Percentiles rank a stretch among this genome's conserved stretches.
Evolutionary conservation across 2,113 vertebrate genomes (phyloP).

Genomic region (Egretta garzetta): DNA sequence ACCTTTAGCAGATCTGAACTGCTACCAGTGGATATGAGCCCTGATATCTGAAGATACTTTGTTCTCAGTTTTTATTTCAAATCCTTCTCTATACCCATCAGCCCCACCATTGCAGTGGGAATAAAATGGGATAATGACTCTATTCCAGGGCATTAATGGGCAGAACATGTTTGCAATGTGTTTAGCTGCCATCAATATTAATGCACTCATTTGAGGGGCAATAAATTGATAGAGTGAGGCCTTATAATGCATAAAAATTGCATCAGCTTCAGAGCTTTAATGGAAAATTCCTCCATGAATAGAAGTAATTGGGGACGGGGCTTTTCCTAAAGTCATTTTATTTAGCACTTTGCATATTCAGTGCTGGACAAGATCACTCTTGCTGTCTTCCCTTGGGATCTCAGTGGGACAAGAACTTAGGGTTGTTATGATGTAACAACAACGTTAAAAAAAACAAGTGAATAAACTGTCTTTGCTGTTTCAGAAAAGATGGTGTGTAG

Average conservation of each 20-base stretch:
- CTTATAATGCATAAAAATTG: constrained; percentile 61
- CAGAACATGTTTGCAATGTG: constrained; percentile 57
- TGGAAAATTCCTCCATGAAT: constrained; percentile 14
- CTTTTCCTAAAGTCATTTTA: background rate
- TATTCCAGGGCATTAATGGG: constrained; percentile 23
- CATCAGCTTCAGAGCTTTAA: background rate
- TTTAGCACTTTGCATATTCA: background rate
- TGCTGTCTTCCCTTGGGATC: background rate
- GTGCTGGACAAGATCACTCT: background rate
- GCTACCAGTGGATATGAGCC: background rate
- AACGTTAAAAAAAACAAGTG: background rate
- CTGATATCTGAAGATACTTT: background rate
- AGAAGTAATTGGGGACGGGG: background rate
- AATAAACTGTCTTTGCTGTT: background rate
- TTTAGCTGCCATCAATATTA: constrained; percentile 60
- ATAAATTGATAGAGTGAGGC: constrained; percentile 54
- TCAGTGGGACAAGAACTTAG: background rate
- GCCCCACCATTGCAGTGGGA: background rate
- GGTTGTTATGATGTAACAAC: background rate
- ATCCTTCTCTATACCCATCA: background rate
- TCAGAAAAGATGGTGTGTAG: background rate
- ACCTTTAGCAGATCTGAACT: background rate
- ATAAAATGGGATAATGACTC: constrained; percentile 22
- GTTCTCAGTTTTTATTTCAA: background rate
- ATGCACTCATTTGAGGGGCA: constrained; percentile 40